Conservation (phyloP, 2,797 vertebrate genomes). For the Lophius americanus region DNA sequence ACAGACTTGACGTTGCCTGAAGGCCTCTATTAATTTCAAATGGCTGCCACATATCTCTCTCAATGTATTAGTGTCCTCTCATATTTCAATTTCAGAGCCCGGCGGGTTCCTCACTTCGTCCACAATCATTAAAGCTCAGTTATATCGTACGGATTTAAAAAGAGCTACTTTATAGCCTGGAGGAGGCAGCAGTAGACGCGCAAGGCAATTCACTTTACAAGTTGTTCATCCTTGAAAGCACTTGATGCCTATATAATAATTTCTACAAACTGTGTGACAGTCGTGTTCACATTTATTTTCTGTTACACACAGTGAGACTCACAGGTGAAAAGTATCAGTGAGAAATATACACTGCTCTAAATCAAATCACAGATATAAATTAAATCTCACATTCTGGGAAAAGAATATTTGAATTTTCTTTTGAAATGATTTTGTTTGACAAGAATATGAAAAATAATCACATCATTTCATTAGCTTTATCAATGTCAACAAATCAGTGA, state of each 20-base stretch:
- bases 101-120: constrained; percentile 7
- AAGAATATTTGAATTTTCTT: not conserved
- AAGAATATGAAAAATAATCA: not conserved
- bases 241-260: constrained; percentile 26
- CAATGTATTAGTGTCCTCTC: constrained; percentile 22
- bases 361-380: not conserved
- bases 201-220: constrained; percentile 38
- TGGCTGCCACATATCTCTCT: constrained; percentile 27
- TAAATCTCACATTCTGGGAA: not conserved
- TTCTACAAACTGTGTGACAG: constrained; percentile 25
- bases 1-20: constrained; percentile 15
- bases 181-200: constrained; percentile 22
- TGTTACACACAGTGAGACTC: constrained; percentile 10
- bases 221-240: constrained; percentile 31
- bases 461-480: not conserved
- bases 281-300: constrained; percentile 22
- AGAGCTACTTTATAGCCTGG: constrained; percentile 11
- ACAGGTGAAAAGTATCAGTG: constrained; percentile 13
- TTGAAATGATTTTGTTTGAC: not conserved
- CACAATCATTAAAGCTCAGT: constrained; percentile 41
- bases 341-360: not conserved
- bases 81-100: constrained; percentile 38
- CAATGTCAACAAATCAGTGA: not conserved
- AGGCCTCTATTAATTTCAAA: constrained; percentile 41
- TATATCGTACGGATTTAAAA: constrained; percentile 24